A percentile compares a stretch with the other conserved stretches of the same genome.
These are phyloP conservation scores for Steinernema feltiae DNA, from an alignment of 1,140 invertebrate genomes.

Conservation along the genomic window DNA sequence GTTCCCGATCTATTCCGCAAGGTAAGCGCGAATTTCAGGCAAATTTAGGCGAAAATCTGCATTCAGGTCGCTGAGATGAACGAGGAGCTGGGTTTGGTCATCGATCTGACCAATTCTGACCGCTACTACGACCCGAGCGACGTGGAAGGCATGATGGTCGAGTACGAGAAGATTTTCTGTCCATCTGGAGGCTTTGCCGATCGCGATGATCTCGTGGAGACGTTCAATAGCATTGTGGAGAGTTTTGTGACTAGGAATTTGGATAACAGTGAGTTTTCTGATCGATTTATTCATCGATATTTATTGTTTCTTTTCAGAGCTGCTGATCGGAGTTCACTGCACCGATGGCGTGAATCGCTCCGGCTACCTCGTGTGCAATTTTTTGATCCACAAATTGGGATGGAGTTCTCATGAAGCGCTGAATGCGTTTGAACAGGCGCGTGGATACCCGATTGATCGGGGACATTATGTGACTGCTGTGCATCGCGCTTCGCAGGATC, in stretches of 20 bases:
- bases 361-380: constrained; percentile 75
- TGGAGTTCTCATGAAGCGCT: constrained; percentile 44
- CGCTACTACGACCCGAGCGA: constrained; percentile 66
- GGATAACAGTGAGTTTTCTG: constrained; percentile 50
- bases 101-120: constrained; percentile 68
- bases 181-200: constrained; percentile 60
- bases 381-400: constrained; percentile 63
- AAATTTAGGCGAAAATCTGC: too few relatives aligned
- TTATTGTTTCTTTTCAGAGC: constrained; percentile 65
- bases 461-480: constrained; percentile 59
- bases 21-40: too few relatives aligned
- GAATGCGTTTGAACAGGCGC: constrained; percentile 58
- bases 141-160: constrained; percentile 60
- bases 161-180: constrained; percentile 62
- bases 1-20: constrained; percentile 39
- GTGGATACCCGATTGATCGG: constrained; percentile 62
- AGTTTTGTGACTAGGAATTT: constrained; percentile 44
- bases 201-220: constrained; percentile 60
- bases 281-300: not conserved
- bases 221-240: constrained; percentile 63
- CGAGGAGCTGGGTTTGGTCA: constrained; percentile 65
- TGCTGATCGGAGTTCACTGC: constrained; percentile 80
- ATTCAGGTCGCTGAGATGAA: constrained; percentile 60
- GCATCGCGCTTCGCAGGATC: constrained; percentile 46
- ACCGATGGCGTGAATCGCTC: constrained; percentile 84